Evolutionary conservation across 2,113 vertebrate species (phyloP), one percentile per base, ranked within the genome.

Genomic region (Tenrec ecaudatus): DNA sequence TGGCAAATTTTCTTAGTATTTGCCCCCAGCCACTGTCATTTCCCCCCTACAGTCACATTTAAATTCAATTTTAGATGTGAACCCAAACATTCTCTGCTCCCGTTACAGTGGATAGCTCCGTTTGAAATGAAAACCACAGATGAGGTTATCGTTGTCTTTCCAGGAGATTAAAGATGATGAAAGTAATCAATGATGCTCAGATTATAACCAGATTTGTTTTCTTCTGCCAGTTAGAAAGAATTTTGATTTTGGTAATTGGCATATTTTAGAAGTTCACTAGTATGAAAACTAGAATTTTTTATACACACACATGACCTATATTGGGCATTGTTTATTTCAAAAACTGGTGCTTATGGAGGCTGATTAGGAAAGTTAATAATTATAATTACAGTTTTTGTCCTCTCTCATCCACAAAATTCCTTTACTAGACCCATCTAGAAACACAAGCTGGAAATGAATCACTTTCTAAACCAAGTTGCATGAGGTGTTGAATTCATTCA

Each of bases 391-490:
- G 14, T 14, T 81, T 90, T 69, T 8, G 57, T 3, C 20, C 10
- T 75, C 15, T 78, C 36, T 29, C 10, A 53, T 58, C 86, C 47
- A 53, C 40, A 64, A 88, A 40, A 86, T 82, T 92, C 89, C 40
- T n/a, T 81, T 78, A 86, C 2, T 64, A 86, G 43, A 77, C 11
- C 84, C 82, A 86, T 62, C 22, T 88, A 57, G 80, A 94, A 57
- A 47, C 81, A 43, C 31, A 71, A 22, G 9, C 27, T 43, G 38
- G 29, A 94, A 95, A 81, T 93, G 87, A 96, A 95, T 92, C n/a
- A 71, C 6, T 76, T 90, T 94, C 31, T 81, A 94, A 96, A 96
- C 96, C n/a, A 93, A 95, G 95, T 96, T 92, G 82, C 25, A 84
- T 53, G 89, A 92, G 95, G 66, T 79, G 40, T 93, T 91, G 94